Evolutionary conservation across 2,113 vertebrate species (phyloP).

Genomic region (Aspiorhynchus laticeps): DNA sequence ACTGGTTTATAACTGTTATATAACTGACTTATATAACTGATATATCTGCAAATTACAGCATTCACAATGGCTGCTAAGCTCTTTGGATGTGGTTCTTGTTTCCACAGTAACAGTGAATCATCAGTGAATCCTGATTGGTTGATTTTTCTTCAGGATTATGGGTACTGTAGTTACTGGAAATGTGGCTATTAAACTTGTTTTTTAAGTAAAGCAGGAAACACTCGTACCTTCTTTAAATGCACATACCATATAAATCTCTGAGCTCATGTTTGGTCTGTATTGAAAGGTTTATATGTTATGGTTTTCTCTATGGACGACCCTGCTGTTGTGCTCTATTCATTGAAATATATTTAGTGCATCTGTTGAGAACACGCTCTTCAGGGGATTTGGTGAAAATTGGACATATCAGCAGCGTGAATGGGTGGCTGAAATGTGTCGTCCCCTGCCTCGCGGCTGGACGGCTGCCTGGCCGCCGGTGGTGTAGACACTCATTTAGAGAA

Average conservation of each 20-base stretch:
- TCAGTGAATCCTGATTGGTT: conserved; percentile 15
- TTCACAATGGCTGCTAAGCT: not conserved
- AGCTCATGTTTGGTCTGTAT: not conserved
- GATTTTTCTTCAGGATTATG: not conserved
- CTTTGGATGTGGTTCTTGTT: not conserved
- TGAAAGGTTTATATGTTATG: conserved; percentile 8
- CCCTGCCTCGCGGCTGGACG: conserved; percentile 23
- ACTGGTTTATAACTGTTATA: not conserved
- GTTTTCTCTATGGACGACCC: not conserved
- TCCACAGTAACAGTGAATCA: not conserved
- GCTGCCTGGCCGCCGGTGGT: conserved; percentile 29
- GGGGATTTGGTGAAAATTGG: conserved; percentile 44
- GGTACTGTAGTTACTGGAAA: not conserved
- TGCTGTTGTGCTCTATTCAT: conserved; percentile 6
- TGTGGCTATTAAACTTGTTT: not conserved
- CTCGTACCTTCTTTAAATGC: not conserved
- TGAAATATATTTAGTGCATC: conserved; percentile 18
- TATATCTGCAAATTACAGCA: not conserved
- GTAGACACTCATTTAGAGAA: conserved; percentile 21
- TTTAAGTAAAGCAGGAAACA: not conserved
- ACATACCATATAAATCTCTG: not conserved
- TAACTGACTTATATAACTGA: not conserved
- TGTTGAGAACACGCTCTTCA: conserved; percentile 6
- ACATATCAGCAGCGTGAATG: conserved; percentile 21
- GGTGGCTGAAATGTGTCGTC: conserved; percentile 32